Percentiles rank a stretch among this genome's conserved stretches.
Evolutionary conservation across 2,888 invertebrate genomes (phyloP).

Genomic region (Brachyopa scutellaris): DNA sequence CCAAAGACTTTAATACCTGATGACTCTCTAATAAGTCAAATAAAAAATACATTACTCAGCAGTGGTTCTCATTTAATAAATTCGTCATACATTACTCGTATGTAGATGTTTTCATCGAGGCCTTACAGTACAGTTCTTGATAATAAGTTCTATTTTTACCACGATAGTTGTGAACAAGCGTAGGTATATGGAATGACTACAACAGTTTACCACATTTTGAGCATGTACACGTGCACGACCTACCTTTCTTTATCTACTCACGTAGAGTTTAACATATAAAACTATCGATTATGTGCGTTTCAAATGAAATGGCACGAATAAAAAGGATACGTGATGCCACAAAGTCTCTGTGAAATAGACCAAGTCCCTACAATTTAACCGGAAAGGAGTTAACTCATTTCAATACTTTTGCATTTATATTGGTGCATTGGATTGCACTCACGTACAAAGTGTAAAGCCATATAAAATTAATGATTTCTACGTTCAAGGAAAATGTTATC

Average conservation of each 20-base stretch:
- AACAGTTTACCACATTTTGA: too few relatives aligned
- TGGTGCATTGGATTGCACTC: slow-evolving; percentile 31
- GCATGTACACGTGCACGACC: not conserved
- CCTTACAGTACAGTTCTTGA: not conserved
- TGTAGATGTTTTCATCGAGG: too few relatives aligned
- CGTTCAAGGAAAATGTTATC: slow-evolving; percentile 33
- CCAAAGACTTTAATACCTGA: too few relatives aligned
- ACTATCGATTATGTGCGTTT: slow-evolving; percentile 29
- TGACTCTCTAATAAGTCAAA: too few relatives aligned
- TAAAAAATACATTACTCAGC: too few relatives aligned
- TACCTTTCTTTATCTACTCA: not conserved
- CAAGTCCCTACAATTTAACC: slow-evolving; percentile 6
- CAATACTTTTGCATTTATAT: slow-evolving; percentile 39
- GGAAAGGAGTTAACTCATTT: slow-evolving; percentile 38
- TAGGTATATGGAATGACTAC: too few relatives aligned
- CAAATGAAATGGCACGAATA: slow-evolving; percentile 32
- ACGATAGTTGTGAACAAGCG: too few relatives aligned
- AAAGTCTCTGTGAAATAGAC: slow-evolving; percentile 19
- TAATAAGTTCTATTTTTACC: not conserved
- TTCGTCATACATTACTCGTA: too few relatives aligned
- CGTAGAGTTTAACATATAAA: slow-evolving; percentile 10
- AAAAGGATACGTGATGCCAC: slow-evolving; percentile 49
- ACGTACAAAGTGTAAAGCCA: slow-evolving; percentile 48
- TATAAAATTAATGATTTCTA: slow-evolving; percentile 53
- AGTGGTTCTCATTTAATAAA: too few relatives aligned